Percentiles rank a stretch among this genome's conserved stretches.
Evolutionary conservation across 2,113 vertebrate species (phyloP).

Genomic region (Bubo bubo): DNA sequence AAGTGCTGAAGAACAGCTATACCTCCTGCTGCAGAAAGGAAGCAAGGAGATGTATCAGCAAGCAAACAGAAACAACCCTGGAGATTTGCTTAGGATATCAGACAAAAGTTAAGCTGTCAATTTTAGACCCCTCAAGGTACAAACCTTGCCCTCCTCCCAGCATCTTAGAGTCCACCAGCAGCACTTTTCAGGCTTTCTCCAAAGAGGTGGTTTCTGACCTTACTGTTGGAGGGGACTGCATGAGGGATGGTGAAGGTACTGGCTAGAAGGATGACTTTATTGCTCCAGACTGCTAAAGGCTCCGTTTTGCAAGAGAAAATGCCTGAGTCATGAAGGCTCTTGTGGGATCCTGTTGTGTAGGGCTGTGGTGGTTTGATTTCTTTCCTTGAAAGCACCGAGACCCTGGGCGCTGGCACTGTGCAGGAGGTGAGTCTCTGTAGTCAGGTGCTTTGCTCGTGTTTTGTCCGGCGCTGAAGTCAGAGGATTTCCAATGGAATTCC

Average conservation of each 20-base stretch:
- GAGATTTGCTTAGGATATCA: not conserved
- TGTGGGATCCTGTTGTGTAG: not conserved
- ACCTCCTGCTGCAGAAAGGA: not conserved
- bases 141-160: not conserved
- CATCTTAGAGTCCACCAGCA: not conserved
- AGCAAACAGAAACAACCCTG: not conserved
- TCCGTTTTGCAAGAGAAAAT: not conserved
- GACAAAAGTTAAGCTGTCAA: not conserved
- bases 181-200: not conserved
- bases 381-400: not conserved
- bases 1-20: not conserved
- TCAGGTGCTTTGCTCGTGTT: not conserved
- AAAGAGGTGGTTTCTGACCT: too few relatives aligned
- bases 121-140: not conserved
- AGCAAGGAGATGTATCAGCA: not conserved
- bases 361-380: not conserved
- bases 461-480: not conserved
- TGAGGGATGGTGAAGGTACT: not conserved
- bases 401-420: not conserved
- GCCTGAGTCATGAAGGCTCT: not conserved
- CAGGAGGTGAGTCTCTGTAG: fast-evolving
- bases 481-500: not conserved
- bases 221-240: not conserved
- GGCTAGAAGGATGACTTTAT: not conserved
- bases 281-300: not conserved